Conservation (phyloP, 2,888 invertebrate genomes). For the Leuctra nigra region DNA sequence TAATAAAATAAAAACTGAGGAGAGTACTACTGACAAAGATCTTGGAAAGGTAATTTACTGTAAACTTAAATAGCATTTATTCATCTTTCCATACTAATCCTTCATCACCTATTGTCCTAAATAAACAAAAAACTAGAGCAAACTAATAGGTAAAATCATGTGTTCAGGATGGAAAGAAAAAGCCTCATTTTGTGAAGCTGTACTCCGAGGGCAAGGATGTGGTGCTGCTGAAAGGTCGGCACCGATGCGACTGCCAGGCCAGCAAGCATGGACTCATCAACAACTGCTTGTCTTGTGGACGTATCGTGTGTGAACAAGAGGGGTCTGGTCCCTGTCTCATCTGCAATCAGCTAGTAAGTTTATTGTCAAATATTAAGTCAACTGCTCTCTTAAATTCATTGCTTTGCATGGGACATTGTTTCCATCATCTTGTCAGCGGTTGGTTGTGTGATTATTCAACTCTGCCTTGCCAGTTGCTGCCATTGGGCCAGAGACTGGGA, state of each 20-base stretch:
- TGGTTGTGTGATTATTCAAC: too few species aligned
- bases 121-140: slow-evolving; percentile 32
- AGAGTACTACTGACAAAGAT: slow-evolving; percentile 28
- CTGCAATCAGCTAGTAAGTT: slow-evolving; percentile 74
- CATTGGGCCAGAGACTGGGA: too few species aligned
- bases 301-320: slow-evolving; percentile 92
- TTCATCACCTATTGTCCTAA: not conserved
- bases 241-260: slow-evolving; percentile 89
- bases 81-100: not conserved
- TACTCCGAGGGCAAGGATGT: slow-evolving; percentile 61
- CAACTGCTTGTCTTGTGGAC: slow-evolving; percentile 90
- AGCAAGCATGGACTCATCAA: slow-evolving; percentile 81
- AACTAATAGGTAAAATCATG: slow-evolving; percentile 31
- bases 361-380: too few species aligned
- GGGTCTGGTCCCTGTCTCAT: slow-evolving; percentile 95
- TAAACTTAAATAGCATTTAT: not conserved
- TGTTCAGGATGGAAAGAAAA: slow-evolving; percentile 35
- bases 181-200: slow-evolving; percentile 64
- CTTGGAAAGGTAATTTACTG: not conserved
- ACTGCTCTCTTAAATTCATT: too few species aligned
- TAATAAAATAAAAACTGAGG: not conserved
- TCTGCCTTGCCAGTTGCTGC: too few species aligned
- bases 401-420: too few species aligned
- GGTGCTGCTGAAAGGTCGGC: slow-evolving; percentile 57
- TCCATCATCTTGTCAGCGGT: too few species aligned